Conservation (phyloP, 1,140 invertebrate species). For the Eciton burchellii region DNA sequence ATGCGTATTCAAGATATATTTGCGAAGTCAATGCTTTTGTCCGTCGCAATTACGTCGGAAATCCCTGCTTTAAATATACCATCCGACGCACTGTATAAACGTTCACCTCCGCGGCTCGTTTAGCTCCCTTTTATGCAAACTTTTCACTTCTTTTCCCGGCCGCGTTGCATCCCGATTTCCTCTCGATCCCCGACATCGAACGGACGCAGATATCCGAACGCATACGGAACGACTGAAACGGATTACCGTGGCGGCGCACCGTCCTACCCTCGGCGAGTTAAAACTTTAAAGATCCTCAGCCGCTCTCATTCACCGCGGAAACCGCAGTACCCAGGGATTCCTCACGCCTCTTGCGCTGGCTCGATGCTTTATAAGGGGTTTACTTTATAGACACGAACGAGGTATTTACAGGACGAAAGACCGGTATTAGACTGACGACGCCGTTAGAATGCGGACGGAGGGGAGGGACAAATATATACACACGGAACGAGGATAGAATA, state of each 20-base stretch:
- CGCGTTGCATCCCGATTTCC: conserved; percentile 5
- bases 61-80: background rate
- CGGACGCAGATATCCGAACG: conserved; percentile 11
- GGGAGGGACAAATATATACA: conserved; percentile 24
- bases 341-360: conserved; percentile 34
- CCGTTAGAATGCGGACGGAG: conserved; percentile 45
- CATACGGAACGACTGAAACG: conserved; percentile 55
- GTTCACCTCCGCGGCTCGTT: background rate
- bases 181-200: background rate
- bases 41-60: background rate
- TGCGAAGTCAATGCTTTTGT: background rate
- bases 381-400: conserved; percentile 62
- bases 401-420: conserved; percentile 57
- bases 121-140: background rate
- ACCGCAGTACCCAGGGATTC: conserved; percentile 43
- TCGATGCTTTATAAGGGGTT: conserved; percentile 59
- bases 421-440: conserved; percentile 57
- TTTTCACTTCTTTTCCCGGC: conserved; percentile 14
- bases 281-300: conserved; percentile 59
- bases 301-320: conserved; percentile 45
- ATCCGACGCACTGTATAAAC: conserved; percentile 4
- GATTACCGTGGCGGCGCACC: conserved; percentile 22
- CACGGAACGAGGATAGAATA: conserved; percentile 8
- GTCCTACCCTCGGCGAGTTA: conserved; percentile 16
- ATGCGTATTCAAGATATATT: background rate